Percentiles rank a stretch among this genome's conserved stretches.
These are phyloP conservation scores for Tachysurus fulvidraco DNA, from an alignment of 2,113 vertebrate genomes.

Conservation along the genomic window DNA sequence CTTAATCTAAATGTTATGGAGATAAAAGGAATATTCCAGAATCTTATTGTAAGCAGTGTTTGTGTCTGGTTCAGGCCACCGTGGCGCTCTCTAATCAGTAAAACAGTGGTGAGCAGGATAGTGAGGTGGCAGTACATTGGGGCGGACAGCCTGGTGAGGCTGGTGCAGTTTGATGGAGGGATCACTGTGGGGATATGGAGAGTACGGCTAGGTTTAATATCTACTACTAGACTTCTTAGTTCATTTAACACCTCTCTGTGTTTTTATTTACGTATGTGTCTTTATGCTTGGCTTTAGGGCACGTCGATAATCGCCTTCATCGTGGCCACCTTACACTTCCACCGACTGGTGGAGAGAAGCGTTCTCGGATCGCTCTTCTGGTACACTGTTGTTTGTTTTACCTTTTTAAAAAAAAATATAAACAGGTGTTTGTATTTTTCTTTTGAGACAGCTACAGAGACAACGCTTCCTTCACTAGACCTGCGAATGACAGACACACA, in stretches of 20 bases:
- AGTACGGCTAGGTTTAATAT: slow-evolving; percentile 12
- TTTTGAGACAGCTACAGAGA: background rate
- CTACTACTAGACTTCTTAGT: background rate
- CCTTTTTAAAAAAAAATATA: background rate
- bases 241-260: background rate
- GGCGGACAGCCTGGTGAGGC: slow-evolving; percentile 34
- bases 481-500: background rate
- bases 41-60: background rate
- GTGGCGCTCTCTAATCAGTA: slow-evolving; percentile 49
- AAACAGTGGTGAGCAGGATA: background rate
- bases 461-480: background rate
- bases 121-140: slow-evolving; percentile 1
- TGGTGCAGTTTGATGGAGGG: slow-evolving; percentile 33
- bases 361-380: slow-evolving; percentile 47
- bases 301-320: slow-evolving; percentile 44
- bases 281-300: slow-evolving; percentile 28
- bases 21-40: background rate
- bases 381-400: slow-evolving; percentile 3
- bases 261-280: background rate
- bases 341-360: slow-evolving; percentile 52
- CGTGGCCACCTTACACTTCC: slow-evolving; percentile 43
- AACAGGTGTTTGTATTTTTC: no score
- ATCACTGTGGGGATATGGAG: slow-evolving; percentile 41
- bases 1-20: background rate
- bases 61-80: slow-evolving; percentile 7